A percentile compares a stretch with the other conserved stretches of the same genome.
Conservation (phyloP, 2,113 vertebrate genomes). For the Hoplias malabaricus region DNA sequence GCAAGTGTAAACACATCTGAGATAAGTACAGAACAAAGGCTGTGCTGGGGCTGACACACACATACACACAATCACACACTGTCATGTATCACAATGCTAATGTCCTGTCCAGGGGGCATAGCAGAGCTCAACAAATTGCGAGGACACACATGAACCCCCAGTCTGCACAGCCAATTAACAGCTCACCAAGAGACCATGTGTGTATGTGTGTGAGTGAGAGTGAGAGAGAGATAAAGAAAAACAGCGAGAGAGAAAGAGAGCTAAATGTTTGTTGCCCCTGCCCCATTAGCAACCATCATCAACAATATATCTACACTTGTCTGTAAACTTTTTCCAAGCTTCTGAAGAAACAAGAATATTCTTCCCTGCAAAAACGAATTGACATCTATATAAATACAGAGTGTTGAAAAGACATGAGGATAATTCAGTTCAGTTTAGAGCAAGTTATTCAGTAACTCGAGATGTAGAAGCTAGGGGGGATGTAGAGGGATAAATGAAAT, state of each 20-base stretch:
- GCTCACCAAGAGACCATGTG: not conserved
- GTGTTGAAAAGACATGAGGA: not conserved
- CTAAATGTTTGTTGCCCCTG: not conserved
- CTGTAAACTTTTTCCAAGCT: not conserved
- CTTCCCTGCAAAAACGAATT: not conserved
- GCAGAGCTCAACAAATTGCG: not conserved
- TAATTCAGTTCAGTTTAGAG: not conserved
- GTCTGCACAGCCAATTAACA: constrained; percentile 32
- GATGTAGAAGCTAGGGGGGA: not conserved
- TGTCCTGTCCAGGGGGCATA: constrained; percentile 13
- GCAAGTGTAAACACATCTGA: not conserved
- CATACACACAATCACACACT: not conserved
- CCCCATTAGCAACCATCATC: not conserved
- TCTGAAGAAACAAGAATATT: not conserved
- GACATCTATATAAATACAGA: not conserved
- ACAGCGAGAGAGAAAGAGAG: not conserved
- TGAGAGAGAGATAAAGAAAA: not conserved
- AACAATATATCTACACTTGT: not conserved
- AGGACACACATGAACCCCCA: constrained; percentile 1
- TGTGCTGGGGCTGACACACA: not conserved
- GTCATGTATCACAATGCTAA: not conserved
- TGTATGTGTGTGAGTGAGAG: not conserved
- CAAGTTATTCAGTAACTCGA: not conserved
- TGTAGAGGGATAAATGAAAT: not conserved
- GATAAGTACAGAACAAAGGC: not conserved